Conservation (phyloP, 2,888 invertebrate genomes). For the Pimpla rufipes region DNA sequence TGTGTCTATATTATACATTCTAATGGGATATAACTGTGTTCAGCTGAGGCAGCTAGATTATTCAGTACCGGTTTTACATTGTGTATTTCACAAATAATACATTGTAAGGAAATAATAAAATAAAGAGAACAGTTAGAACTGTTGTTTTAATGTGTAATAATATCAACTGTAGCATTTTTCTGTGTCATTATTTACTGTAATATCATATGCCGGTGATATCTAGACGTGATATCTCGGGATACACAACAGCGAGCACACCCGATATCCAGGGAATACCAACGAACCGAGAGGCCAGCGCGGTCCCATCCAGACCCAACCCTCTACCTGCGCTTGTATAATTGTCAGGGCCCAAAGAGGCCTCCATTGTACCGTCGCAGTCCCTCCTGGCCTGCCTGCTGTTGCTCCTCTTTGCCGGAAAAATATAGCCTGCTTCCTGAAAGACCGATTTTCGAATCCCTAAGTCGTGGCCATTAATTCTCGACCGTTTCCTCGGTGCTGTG, state of each 20-base stretch:
- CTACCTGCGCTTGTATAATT: constrained; percentile 70
- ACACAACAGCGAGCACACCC: background rate
- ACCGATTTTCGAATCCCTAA: constrained; percentile 28
- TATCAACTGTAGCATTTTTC: no score
- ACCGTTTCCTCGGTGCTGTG: constrained; percentile 17
- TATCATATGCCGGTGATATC: no score
- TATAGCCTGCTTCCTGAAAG: constrained; percentile 29
- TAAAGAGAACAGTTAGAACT: no score
- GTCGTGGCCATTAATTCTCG: constrained; percentile 47
- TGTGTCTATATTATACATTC: no score
- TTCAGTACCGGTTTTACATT: no score
- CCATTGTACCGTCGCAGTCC: constrained; percentile 58
- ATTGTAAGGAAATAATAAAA: no score
- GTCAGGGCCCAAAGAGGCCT: constrained; percentile 65
- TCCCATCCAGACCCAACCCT: constrained; percentile 14
- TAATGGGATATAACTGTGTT: no score
- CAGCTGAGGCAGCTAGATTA: no score
- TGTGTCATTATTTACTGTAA: no score
- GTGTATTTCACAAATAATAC: no score
- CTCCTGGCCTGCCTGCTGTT: constrained; percentile 76
- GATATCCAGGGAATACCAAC: background rate
- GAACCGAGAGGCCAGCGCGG: background rate
- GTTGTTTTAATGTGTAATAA: no score
- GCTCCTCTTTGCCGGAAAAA: constrained; percentile 62
- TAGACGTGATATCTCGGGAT: background rate